Conservation (phyloP, 2,113 vertebrate genomes). For the Platysteira castanea region DNA sequence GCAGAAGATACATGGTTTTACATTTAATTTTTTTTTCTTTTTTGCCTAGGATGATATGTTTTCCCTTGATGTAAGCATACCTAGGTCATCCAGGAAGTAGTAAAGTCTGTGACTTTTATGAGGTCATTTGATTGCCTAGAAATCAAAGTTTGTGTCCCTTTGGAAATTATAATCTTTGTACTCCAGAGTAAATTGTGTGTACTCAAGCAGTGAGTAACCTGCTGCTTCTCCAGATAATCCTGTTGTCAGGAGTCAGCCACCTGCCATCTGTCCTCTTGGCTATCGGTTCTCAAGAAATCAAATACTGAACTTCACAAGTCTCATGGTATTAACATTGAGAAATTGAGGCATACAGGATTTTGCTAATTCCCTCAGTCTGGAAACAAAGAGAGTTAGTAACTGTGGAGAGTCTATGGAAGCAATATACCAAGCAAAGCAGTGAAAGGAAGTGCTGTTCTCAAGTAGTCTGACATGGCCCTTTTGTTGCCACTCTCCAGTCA, state of each 20-base stretch:
- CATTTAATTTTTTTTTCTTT: not conserved
- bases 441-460: not conserved
- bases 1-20: not conserved
- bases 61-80: not conserved
- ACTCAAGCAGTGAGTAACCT: not conserved
- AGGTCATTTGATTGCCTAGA: not conserved
- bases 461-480: not conserved
- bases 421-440: not conserved
- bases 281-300: not conserved
- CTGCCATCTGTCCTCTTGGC: not conserved
- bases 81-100: not conserved
- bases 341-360: not conserved
- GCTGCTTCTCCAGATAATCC: not conserved
- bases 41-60: not conserved
- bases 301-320: not conserved
- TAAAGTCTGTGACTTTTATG: not conserved
- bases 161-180: not conserved
- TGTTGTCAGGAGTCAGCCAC: not conserved
- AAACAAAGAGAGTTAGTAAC: not conserved
- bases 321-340: not conserved
- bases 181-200: not conserved
- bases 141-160: not conserved
- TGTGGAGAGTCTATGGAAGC: not conserved
- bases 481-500: fast-evolving
- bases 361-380: not conserved